Conservation (phyloP, 2,888 invertebrate species). For the Stenichneumon culpator region DNA sequence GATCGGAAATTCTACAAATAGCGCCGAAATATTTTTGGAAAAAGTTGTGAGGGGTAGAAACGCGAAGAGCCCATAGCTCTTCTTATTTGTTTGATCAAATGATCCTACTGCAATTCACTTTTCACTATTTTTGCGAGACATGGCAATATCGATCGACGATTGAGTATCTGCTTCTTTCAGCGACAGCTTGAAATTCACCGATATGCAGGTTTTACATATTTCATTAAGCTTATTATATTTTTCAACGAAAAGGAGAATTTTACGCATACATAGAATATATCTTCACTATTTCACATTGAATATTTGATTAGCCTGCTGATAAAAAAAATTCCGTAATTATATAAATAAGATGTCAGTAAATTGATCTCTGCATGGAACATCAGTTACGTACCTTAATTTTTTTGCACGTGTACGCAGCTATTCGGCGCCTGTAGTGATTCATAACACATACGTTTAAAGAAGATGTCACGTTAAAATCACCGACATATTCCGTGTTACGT, state of each 20-base stretch:
- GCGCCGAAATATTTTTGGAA: background rate
- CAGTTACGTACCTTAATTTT: constrained; percentile 5
- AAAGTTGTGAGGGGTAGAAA: constrained; percentile 33
- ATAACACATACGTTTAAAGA: constrained; percentile 17
- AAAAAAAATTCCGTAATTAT: background rate
- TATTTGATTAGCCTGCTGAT: too few relatives aligned
- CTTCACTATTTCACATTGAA: too few relatives aligned
- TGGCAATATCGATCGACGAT: background rate
- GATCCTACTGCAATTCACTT: constrained; percentile 1
- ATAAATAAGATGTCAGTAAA: background rate
- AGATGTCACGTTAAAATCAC: background rate
- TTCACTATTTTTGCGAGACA: background rate
- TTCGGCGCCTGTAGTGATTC: constrained; percentile 17
- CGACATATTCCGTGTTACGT: constrained; percentile 1
- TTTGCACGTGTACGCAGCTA: background rate
- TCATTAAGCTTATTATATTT: too few relatives aligned
- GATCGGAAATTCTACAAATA: background rate
- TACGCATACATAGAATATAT: too few relatives aligned
- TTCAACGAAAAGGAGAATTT: too few relatives aligned
- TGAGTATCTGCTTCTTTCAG: background rate
- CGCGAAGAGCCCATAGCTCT: constrained; percentile 43
- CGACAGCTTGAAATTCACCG: too few relatives aligned
- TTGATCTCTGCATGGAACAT: background rate
- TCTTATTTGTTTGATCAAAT: constrained; percentile 4
- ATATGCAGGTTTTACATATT: too few relatives aligned